These are phyloP conservation scores for Erannis defoliaria DNA, from an alignment of 2,888 invertebrate genomes.

Conservation along the genomic window DNA sequence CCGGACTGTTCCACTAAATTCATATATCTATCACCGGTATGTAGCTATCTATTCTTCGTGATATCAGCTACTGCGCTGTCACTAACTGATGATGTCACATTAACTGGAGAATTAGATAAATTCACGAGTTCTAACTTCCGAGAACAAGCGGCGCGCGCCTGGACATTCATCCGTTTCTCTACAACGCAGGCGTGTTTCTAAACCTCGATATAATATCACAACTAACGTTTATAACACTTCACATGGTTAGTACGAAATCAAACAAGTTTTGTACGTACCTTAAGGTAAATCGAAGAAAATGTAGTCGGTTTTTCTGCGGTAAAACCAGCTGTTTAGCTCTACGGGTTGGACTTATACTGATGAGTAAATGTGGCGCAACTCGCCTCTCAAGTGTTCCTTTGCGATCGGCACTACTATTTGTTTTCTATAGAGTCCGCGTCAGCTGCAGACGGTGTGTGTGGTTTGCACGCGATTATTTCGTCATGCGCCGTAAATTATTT, in stretches of 20 bases:
- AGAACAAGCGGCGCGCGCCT: not conserved
- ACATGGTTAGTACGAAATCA: constrained; percentile 2
- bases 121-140: not conserved
- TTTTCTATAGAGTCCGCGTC: constrained; percentile 18
- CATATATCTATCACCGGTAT: too few species aligned
- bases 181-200: not conserved
- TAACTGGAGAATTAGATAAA: constrained; percentile 4
- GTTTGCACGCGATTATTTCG: constrained; percentile 29
- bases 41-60: constrained; percentile 7
- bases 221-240: not conserved
- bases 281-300: constrained; percentile 8
- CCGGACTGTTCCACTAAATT: constrained; percentile 18
- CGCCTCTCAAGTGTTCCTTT: constrained; percentile 11
- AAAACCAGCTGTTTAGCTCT: constrained; percentile 10
- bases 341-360: constrained; percentile 6
- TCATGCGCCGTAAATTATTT: constrained; percentile 15
- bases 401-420: constrained; percentile 18
- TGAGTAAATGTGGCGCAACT: constrained; percentile 20
- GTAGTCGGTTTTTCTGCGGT: constrained; percentile 8
- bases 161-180: not conserved
- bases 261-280: constrained; percentile 21
- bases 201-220: not conserved
- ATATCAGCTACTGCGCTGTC: not conserved
- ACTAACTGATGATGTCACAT: constrained; percentile 28
- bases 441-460: constrained; percentile 15